phyloP scores from a whole-genome alignment of 2,113 vertebrate genomes.

The Todiramphus saurophagus region DNA sequence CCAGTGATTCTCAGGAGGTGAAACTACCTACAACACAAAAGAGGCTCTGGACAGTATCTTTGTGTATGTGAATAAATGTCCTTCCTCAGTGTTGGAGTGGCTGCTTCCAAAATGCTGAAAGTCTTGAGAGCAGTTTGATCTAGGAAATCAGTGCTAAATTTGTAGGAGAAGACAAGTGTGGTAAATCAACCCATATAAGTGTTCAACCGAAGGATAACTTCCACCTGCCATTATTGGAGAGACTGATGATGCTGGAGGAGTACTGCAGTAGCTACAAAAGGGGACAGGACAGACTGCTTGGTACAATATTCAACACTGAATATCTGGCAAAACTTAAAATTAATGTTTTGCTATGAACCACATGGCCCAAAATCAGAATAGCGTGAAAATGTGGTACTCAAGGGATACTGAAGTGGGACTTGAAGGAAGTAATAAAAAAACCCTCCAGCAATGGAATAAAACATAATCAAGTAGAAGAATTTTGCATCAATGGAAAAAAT shows the following conservation, averaged over 20 bases:
- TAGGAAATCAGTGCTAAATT: not conserved
- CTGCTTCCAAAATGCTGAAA: not conserved
- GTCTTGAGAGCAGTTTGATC: not conserved
- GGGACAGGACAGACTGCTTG: not conserved
- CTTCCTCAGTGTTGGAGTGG: accelerated
- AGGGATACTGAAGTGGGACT: constrained; percentile 27
- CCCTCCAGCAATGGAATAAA: not conserved
- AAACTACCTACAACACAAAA: not conserved
- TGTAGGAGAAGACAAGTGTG: not conserved
- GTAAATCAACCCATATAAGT: not conserved
- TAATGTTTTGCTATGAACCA: not conserved
- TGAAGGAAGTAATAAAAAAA: not conserved
- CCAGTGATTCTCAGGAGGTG: not conserved
- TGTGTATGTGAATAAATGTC: not conserved
- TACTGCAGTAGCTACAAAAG: not conserved
- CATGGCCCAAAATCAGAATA: not conserved
- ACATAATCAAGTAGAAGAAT: constrained; percentile 18
- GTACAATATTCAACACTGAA: not conserved
- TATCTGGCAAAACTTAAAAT: not conserved
- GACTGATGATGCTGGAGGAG: not conserved
- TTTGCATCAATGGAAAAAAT: constrained; percentile 11
- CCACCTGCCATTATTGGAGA: not conserved
- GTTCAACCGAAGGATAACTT: not conserved
- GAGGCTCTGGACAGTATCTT: not conserved
- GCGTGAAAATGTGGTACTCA: not conserved